Evolutionary conservation across 2,797 vertebrate genomes (phyloP).

Genomic region (Onychomys torridus): DNA sequence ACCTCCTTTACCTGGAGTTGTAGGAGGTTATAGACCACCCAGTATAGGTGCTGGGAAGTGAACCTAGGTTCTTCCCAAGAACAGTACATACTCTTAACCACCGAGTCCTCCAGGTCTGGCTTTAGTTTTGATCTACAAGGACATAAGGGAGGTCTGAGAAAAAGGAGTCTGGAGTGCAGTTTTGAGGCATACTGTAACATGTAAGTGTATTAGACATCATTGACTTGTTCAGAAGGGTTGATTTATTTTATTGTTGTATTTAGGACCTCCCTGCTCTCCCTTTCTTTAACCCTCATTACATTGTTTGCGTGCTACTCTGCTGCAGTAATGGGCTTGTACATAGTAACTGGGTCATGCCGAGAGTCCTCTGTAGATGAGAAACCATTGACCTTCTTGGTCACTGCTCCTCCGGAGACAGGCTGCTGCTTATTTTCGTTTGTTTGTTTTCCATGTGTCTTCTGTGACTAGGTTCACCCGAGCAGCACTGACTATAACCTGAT

Average conservation of each 20-base stretch:
- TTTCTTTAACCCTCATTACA: background rate
- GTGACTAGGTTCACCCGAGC: conserved; percentile 93
- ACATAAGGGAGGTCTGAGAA: background rate
- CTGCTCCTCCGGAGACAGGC: background rate
- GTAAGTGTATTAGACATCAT: background rate
- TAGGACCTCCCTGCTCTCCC: background rate
- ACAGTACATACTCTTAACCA: background rate
- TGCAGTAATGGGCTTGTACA: background rate
- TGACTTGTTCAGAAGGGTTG: background rate
- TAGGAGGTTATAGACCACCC: background rate
- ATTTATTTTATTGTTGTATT: conserved; percentile 18
- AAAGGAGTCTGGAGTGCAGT: background rate
- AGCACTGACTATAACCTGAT: conserved; percentile 97
- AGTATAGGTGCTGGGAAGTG: background rate
- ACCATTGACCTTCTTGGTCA: background rate
- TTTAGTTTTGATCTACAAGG: conserved; percentile 43
- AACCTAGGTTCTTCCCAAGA: background rate
- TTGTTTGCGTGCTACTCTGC: background rate
- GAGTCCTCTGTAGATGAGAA: background rate
- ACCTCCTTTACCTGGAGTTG: background rate
- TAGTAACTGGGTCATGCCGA: background rate
- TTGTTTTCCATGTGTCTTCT: conserved; percentile 33
- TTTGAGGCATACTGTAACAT: background rate
- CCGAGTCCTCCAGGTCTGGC: background rate
- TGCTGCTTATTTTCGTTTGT: background rate